Base-by-base conservation (phyloP, 2,797 vertebrate genomes). In the Coreius guichenoti region DNA sequence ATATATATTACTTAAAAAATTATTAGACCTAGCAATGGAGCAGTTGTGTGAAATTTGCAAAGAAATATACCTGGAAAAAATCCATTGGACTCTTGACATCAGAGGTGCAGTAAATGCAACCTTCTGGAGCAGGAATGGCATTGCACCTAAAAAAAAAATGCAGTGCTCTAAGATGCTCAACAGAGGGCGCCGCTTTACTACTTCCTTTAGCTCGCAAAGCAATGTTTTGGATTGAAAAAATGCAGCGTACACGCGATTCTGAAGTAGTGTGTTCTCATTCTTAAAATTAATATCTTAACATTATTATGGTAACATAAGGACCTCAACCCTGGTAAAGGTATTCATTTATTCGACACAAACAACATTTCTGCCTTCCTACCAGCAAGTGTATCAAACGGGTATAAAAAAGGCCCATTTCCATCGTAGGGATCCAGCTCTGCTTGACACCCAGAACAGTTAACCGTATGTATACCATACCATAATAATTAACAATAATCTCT, bases 131-230 rank as follows among this genome's bases (percentile, higher is more conserved):
- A 29, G n/a, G 9, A 73, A 47, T 16, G 4, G 29, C 5, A 47
- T 9, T 36, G 45, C 29, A 21, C 9, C 29, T 26, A 9, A 39
- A 77, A 43, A 17, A 9, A 21, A 36, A 23, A n/a, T 13, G 5
- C 4, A 63, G n/a, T 14, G 36, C 16, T 13, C 6, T 14, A 39
- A 47, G 1, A 0, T 56, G 39, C 31, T 86, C 92, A 87, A 51
- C 51, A 89, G 93, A 65, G 83, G 83, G 74, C 79, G 56, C 54
- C 43, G 49, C 56, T n/a, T 36, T 58, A 54, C 65, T 45, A 54
- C 39, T 16, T 77, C n/a, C 21, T 8, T 21, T 33, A 17, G 17
- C 13, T 47, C 16, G 0, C 47, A 75, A 49, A 49, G 5, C 43
- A 72, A 45, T 74, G 43, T 51, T 47, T 51, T 51, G 76, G 21